phyloP scores from a whole-genome alignment of 2,797 vertebrate genomes.

The Coccyzus lansbergi region DNA sequence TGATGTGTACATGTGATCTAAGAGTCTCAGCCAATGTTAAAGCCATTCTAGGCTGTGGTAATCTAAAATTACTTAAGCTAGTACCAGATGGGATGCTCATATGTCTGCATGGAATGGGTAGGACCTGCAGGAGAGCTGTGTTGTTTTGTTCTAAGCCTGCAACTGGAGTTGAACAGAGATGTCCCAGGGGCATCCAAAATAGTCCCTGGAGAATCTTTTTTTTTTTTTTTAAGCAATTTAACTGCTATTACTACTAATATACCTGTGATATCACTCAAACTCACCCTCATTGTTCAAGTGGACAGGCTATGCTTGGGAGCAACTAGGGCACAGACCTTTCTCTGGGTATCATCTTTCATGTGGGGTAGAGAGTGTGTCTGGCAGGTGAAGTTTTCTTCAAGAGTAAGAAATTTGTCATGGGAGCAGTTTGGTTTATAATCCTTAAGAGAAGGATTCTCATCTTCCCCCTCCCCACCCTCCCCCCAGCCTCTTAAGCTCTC shows the following conservation, averaged over 20 bases:
- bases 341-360: neutral
- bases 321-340: neutral
- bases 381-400: neutral
- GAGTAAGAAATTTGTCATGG: neutral
- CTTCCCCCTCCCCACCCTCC: no score
- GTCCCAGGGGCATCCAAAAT: neutral
- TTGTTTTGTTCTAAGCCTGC: neutral
- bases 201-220: neutral
- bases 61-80: neutral
- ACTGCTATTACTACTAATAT: no score
- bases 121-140: neutral
- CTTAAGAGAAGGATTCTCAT: neutral
- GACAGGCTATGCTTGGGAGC: neutral
- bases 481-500: neutral
- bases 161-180: neutral
- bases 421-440: neutral
- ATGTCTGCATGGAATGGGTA: neutral
- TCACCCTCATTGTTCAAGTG: neutral
- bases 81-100: neutral
- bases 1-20: neutral
- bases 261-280: neutral
- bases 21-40: neutral
- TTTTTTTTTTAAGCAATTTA: no score
- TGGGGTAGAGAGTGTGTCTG: neutral
- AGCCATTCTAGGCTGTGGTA: neutral